Conservation (phyloP, 2,888 invertebrate species). For the Parelbella ahira region DNA sequence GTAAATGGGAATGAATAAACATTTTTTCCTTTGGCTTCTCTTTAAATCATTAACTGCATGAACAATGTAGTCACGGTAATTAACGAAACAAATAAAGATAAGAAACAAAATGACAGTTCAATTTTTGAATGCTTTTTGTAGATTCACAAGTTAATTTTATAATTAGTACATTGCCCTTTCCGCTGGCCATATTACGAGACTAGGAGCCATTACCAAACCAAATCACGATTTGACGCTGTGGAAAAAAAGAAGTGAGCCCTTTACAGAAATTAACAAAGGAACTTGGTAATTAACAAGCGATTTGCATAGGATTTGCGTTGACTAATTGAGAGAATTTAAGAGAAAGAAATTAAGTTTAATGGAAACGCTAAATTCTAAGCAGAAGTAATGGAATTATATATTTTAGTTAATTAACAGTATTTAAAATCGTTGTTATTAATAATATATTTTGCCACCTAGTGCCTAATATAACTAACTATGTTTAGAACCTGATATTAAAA, state of each 20-base stretch:
- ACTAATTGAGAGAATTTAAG: conserved; percentile 52
- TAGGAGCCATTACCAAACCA: conserved; percentile 23
- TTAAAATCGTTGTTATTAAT: background rate
- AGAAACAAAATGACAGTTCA: no score
- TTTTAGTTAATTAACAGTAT: conserved; percentile 15
- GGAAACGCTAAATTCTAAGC: conserved; percentile 25
- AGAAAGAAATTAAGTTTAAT: conserved; percentile 34
- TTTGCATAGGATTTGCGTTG: conserved; percentile 59
- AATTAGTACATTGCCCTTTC: conserved; percentile 7
- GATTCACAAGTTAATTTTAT: no score
- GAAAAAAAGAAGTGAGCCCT: conserved; percentile 33
- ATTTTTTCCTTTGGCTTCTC: no score
- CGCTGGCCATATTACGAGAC: conserved; percentile 1
- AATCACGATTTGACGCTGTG: conserved; percentile 17
- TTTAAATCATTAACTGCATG: no score
- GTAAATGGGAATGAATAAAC: no score
- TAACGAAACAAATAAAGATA: no score
- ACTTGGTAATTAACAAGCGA: conserved; percentile 53
- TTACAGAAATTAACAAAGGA: conserved; percentile 47
- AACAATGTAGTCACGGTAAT: no score
- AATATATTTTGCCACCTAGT: background rate
- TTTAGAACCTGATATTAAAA: no score
- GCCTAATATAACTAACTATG: no score
- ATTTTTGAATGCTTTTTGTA: no score
- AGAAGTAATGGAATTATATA: conserved; percentile 22